phyloP scores from a whole-genome alignment of 2,888 invertebrate species.

The Antheraea assamensis region DNA sequence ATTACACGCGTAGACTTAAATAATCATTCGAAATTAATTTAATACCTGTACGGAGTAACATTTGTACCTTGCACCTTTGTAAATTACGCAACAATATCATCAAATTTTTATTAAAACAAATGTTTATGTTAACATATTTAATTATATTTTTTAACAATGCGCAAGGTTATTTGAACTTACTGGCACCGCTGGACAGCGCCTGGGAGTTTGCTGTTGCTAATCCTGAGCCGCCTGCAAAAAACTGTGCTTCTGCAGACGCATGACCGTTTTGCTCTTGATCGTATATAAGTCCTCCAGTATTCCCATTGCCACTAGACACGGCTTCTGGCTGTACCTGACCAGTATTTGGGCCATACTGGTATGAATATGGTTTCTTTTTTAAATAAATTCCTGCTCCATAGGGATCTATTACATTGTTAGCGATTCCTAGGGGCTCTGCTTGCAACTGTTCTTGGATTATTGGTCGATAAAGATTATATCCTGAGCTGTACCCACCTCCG shows the following conservation, averaged over 20 bases:
- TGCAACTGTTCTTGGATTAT: neutral
- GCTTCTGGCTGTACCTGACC: conserved; percentile 6
- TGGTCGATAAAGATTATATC: conserved; percentile 7
- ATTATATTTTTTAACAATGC: conserved; percentile 8
- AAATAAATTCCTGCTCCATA: conserved; percentile 21
- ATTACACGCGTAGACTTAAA: conserved; percentile 26
- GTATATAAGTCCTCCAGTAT: neutral
- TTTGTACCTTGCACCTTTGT: conserved; percentile 31
- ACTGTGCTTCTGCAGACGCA: conserved; percentile 11
- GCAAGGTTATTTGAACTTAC: conserved; percentile 14
- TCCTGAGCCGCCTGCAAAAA: conserved; percentile 1
- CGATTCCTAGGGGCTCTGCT: conserved; percentile 14
- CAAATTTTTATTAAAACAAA: conserved; percentile 30
- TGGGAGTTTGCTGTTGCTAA: conserved; percentile 13
- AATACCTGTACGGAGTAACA: conserved; percentile 31
- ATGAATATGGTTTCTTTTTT: neutral
- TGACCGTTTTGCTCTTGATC: conserved; percentile 1
- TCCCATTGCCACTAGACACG: neutral
- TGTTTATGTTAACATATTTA: conserved; percentile 19
- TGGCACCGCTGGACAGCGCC: conserved; percentile 1
- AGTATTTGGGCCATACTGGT: neutral
- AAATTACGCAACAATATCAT: conserved; percentile 25
- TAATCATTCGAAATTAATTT: conserved; percentile 33
- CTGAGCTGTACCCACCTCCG: conserved; percentile 1
- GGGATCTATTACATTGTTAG: conserved; percentile 17